Evolutionary conservation across 2,888 invertebrate species (phyloP).

Genomic region (Hybos culiciformis): DNA sequence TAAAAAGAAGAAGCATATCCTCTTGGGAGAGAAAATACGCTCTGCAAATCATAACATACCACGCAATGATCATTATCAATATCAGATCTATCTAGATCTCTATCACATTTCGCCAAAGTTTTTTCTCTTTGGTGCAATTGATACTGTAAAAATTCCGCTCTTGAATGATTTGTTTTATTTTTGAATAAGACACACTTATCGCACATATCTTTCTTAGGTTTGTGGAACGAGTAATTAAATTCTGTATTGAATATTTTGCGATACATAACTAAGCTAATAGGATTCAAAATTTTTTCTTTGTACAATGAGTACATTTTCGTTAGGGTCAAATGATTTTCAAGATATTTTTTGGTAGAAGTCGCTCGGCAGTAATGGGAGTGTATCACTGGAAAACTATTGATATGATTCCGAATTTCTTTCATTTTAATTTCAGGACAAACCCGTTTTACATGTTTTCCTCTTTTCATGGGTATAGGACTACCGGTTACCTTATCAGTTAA

Average conservation of each 20-base stretch:
- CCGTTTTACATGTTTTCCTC: neutral
- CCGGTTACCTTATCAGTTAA: neutral
- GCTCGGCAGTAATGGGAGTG: neutral
- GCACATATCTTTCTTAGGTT: conserved; percentile 1
- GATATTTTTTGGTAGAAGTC: neutral
- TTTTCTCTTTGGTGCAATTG: neutral
- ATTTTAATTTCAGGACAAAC: neutral
- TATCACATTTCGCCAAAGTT: neutral
- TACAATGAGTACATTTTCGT: neutral
- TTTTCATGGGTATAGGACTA: neutral
- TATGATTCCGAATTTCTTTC: neutral
- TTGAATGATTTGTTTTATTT: neutral
- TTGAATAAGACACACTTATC: neutral
- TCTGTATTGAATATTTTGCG: neutral
- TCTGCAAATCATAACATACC: neutral
- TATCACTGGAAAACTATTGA: neutral
- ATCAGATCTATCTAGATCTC: neutral
- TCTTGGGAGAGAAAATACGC: neutral
- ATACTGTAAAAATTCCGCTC: neutral
- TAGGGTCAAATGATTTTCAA: neutral
- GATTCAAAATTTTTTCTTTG: neutral
- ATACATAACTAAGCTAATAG: neutral
- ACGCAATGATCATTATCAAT: neutral
- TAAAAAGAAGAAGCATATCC: neutral
- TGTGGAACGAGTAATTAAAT: conserved; percentile 2